Evolutionary conservation across 2,888 invertebrate genomes (phyloP), one percentile per base, ranked within the genome.

Genomic region (Dorcus parallelipipedus): DNA sequence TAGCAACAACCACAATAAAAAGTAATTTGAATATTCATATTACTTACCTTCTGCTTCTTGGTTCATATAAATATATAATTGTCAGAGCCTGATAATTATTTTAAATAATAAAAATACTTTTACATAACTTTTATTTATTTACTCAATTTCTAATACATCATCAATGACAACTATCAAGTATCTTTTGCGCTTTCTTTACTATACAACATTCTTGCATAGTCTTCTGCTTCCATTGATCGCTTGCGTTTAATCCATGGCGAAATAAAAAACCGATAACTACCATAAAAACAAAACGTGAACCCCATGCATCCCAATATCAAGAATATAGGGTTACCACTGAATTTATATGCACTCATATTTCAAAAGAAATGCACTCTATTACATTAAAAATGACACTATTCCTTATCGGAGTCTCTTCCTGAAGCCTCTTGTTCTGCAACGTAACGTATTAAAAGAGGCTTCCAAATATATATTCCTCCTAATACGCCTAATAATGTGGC

Each of bases 381-480:
- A 9, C 8, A 9, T 10, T 10, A 8, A 43, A 43, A 45, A 9
- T 9, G 5, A 45, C 23, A 9, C 9, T 45, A 10, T 20, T n/a
- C 8, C 23, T 45, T 20, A 17, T 9, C 23, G 23, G 20, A 20
- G 23, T 10, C 23, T 45, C 9, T 17, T 10, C 6, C 17, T 6
- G 9, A 9, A 20, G 17, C 9, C 23, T 45, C 42, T 23, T 43
- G 47, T 49, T 63, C 60, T 9, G 41, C 45, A 42, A 49, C 56
- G 47, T 61, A 65, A 52, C 62, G 47, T 10, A 58, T 14, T 45
- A 78, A 68, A n/a, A 76, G 42, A 2, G 79, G 79, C 64, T 69
- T 74, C 78, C 78, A 79, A 69, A 79, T 76, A 65, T 79, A 79
- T 47, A 73, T 59, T 48, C 79, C 79, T 42, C 74, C 70, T 7